A percentile compares a stretch with the other conserved stretches of the same genome.
Conservation (phyloP, 2,888 invertebrate species). For the Eupithecia dodoneata region DNA sequence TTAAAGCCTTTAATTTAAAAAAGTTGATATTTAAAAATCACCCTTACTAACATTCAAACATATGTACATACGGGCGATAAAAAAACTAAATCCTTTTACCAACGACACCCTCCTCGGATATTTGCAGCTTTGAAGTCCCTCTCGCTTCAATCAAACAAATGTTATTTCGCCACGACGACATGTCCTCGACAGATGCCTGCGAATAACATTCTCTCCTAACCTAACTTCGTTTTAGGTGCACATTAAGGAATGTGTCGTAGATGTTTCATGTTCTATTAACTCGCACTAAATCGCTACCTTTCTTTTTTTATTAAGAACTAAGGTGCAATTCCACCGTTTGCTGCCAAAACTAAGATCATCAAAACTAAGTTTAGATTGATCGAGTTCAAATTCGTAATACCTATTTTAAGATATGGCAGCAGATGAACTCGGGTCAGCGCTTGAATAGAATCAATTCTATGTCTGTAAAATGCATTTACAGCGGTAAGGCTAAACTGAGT, state of each 20-base stretch:
- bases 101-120: constrained; percentile 41
- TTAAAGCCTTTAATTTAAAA: no score
- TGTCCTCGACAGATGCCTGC: constrained; percentile 2
- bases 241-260: neutral
- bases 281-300: neutral
- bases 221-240: neutral
- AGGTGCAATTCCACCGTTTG: no score
- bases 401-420: no score
- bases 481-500: no score
- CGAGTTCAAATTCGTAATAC: no score
- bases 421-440: no score
- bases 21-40: no score
- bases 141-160: constrained; percentile 29
- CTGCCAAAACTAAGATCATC: no score
- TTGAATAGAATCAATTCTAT: no score
- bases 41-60: no score
- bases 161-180: constrained; percentile 10
- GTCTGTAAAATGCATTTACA: no score
- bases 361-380: no score
- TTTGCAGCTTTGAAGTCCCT: constrained; percentile 45
- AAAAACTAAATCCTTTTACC: constrained; percentile 54
- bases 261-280: neutral
- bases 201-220: neutral
- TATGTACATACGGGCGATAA: constrained; percentile 66
- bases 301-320: neutral